A percentile compares a stretch with the other conserved stretches of the same genome.
phyloP scores from a whole-genome alignment of 2,113 vertebrate species.

The Cariama cristata region DNA sequence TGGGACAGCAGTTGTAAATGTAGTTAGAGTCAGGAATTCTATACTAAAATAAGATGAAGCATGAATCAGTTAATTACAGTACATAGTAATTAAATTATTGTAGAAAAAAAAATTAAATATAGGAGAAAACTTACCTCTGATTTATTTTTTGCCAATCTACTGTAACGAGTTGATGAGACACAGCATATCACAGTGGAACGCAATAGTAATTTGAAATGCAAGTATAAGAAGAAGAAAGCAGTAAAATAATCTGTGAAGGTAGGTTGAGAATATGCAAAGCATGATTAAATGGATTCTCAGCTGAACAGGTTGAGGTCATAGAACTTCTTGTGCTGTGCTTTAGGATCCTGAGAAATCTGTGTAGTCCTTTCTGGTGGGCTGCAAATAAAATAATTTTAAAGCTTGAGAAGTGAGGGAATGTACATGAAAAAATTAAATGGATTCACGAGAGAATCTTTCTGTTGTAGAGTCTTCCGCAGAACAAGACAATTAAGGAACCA shows the following conservation, averaged over 20 bases:
- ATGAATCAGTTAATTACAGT: not conserved
- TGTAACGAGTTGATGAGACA: not conserved
- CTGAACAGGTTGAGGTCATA: not conserved
- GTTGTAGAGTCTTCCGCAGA: not conserved
- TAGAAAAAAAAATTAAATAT: not conserved
- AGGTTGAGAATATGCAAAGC: not conserved
- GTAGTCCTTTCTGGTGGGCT: not conserved
- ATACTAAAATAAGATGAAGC: not conserved
- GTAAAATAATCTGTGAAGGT: not conserved
- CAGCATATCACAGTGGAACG: not conserved
- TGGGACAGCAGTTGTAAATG: not conserved
- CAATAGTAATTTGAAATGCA: not conserved
- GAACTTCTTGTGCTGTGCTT: not conserved
- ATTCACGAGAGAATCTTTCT: not conserved
- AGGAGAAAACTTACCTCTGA: not conserved
- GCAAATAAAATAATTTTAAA: not conserved
- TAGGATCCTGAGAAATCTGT: not conserved
- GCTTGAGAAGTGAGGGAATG: not conserved
- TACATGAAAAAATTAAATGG: not conserved
- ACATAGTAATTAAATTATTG: not conserved
- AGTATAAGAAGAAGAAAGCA: not conserved
- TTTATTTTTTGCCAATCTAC: not conserved
- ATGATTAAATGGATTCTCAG: not conserved
- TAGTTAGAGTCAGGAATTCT: not conserved
- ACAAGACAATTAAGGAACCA: not conserved